These are phyloP conservation scores for Noctua janthina DNA, from an alignment of 2,888 invertebrate species.

Conservation along the genomic window DNA sequence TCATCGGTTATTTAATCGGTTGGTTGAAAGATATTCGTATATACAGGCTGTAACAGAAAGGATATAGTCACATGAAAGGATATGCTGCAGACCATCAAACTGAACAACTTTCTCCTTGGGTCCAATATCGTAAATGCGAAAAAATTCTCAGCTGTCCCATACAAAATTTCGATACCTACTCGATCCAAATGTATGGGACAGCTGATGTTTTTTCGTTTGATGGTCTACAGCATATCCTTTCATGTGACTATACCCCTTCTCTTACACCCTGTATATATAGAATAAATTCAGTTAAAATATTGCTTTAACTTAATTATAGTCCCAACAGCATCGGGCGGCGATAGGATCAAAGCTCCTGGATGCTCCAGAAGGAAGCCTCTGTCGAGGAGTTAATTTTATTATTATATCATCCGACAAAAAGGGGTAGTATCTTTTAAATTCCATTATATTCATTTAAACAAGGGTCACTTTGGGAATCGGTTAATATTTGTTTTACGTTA, in stretches of 20 bases:
- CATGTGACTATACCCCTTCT: too few relatives aligned
- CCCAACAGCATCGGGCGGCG: background rate
- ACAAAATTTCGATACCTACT: too few relatives aligned
- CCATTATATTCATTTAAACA: background rate
- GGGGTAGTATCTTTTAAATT: conserved; percentile 20
- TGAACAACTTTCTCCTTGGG: too few relatives aligned
- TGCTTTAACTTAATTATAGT: conserved; percentile 19
- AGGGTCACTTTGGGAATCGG: background rate
- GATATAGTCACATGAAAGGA: too few relatives aligned
- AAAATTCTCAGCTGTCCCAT: too few relatives aligned
- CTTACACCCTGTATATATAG: background rate
- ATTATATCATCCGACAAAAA: conserved; percentile 13
- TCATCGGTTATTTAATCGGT: background rate
- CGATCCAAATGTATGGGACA: too few relatives aligned
- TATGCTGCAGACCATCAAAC: too few relatives aligned
- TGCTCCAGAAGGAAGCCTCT: background rate
- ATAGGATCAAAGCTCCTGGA: conserved; percentile 23
- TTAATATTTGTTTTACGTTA: conserved; percentile 29
- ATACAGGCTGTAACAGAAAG: too few relatives aligned
- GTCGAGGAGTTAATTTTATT: conserved; percentile 10
- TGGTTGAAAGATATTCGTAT: too few relatives aligned
- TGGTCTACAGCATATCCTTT: too few relatives aligned
- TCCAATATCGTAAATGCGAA: too few relatives aligned
- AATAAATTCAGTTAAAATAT: conserved; percentile 4
- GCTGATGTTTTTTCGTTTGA: too few relatives aligned